Evolutionary conservation across 2,888 invertebrate species (phyloP), one percentile per base, ranked within the genome.

Genomic region (Pantelozetes paolii): DNA sequence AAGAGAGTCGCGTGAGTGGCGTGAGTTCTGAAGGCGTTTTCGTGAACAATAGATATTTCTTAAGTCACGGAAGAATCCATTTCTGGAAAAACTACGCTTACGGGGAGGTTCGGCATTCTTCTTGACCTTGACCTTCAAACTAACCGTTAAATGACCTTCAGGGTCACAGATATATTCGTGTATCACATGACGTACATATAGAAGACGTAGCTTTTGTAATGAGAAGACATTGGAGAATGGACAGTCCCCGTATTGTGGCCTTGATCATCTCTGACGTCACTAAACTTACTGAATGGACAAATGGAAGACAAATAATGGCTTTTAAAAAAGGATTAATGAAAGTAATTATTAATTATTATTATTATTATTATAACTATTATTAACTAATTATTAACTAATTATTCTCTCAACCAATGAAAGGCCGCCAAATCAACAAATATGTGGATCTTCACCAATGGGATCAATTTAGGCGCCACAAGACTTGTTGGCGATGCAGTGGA

Each of bases 361-460:
- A n/a, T n/a, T n/a, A n/a, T n/a, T n/a, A n/a, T n/a, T n/a, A n/a
- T 5, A 32, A 67, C 36, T 6, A 32, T 42, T 42, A 36, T 28
- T 57, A 71, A 13, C 11, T 71, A 50, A 64, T 42, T 15, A 6
- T 42, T 42, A 73, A 40, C n/a, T 15, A n/a, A 15, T 74, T 2
- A 32, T 23, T 26, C 26, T 8, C 18, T 3, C 15, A 36, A 30
- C 15, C 3, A 48, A n/a, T 62, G 11, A 30, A 26, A 78, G 81
- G 82, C 82, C 28, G 81, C 81, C 13, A 81, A 81, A 75, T 79
- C 81, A 1, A 81, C 81, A 28, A 76, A 77, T 73, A 82, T 82
- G 81, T 82, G 82, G 82, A 80, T 82, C 15, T 73, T 82, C 6
- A 81, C 81, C 0, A 80, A 80, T 74, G 82, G 82, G 0, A 75